phyloP scores from a whole-genome alignment of 2,888 invertebrate genomes.

The Morinoia aosen region DNA sequence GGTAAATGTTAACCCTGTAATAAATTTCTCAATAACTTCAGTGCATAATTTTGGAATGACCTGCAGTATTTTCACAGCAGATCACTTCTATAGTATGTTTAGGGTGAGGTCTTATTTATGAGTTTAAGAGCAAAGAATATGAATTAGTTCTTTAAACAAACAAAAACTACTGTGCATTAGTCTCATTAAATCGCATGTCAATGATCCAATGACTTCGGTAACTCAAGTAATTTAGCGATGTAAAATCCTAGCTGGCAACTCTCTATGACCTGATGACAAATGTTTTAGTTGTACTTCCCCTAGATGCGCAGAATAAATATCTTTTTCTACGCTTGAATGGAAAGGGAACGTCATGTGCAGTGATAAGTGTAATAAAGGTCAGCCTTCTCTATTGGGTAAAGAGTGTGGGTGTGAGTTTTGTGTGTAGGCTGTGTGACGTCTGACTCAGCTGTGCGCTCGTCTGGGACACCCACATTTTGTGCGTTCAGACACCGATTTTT shows the following conservation, averaged over 20 bases:
- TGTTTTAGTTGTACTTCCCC: not conserved
- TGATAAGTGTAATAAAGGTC: not conserved
- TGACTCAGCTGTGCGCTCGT: constrained; percentile 37
- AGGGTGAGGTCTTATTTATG: not conserved
- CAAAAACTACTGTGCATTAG: not conserved
- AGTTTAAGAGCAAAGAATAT: not conserved
- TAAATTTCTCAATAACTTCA: not conserved
- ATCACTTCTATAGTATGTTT: not conserved
- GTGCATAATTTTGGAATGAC: not conserved
- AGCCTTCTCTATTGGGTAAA: not conserved
- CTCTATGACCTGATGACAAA: not conserved
- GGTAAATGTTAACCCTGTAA: not conserved
- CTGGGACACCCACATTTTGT: constrained; percentile 23
- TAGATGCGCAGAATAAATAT: not conserved
- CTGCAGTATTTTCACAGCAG: not conserved
- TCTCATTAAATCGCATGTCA: not conserved
- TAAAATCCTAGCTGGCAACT: not conserved
- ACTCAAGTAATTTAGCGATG: not conserved
- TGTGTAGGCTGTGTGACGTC: constrained; percentile 48
- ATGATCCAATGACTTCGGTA: not conserved
- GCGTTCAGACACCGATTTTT: constrained; percentile 10
- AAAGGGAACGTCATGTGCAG: not conserved
- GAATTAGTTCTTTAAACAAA: not conserved
- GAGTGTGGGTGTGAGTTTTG: constrained; percentile 32
- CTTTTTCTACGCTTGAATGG: not conserved